Evolutionary conservation across 2,888 invertebrate species (phyloP).

Genomic region (Stramonita haemastoma): DNA sequence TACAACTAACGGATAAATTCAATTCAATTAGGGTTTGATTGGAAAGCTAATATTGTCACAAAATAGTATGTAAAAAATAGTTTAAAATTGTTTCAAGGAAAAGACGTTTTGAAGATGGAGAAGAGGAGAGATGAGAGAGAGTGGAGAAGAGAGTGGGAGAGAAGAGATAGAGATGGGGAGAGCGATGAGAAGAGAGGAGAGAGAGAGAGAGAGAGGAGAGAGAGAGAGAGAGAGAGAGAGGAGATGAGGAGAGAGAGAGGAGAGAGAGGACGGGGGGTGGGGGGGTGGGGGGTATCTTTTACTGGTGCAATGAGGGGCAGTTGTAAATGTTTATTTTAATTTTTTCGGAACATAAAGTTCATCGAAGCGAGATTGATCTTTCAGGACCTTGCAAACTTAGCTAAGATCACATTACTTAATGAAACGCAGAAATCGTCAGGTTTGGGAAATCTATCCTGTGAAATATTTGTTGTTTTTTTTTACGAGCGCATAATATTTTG

Average conservation of each 20-base stretch:
- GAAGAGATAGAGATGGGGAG: not conserved
- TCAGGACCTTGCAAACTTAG: no score
- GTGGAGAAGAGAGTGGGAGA: not conserved
- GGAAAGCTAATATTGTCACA: not conserved
- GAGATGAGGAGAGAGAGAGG: not conserved
- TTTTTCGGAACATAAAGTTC: not conserved
- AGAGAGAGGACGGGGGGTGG: not conserved
- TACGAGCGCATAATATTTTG: no score
- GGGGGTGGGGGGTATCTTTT: not conserved
- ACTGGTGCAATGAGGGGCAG: not conserved
- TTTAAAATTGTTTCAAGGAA: not conserved
- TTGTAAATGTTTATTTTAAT: not conserved
- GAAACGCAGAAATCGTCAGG: no score
- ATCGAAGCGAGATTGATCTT: no score
- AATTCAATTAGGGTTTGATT: not conserved
- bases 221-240: not conserved
- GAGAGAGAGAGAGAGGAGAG: conserved; percentile 1
- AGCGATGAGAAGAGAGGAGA: not conserved
- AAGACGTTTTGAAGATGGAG: no score
- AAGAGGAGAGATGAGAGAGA: not conserved
- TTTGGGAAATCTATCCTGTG: no score
- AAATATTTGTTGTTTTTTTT: no score
- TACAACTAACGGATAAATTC: no score
- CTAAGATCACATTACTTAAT: no score
- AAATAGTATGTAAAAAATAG: not conserved